Conservation (phyloP, 2,888 invertebrate genomes). For the Rotaria socialis region DNA sequence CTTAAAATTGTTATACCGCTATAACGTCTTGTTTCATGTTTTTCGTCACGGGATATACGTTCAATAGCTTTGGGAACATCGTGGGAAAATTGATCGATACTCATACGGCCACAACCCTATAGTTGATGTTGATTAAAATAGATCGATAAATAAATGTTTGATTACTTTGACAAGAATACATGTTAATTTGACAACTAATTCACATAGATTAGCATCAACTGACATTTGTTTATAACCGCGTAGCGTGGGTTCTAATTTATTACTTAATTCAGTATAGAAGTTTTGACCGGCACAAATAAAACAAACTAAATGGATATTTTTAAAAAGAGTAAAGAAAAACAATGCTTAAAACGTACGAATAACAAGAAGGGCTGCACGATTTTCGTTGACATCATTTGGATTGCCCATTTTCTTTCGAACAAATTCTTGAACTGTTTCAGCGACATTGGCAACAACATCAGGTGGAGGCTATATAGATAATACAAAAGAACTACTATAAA, state of each 20-base stretch:
- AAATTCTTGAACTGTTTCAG: neutral
- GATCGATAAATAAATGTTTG: neutral
- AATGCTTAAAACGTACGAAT: neutral
- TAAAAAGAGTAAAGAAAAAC: neutral
- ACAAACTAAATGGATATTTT: neutral
- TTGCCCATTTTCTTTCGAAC: constrained; percentile 4
- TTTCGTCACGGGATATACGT: neutral
- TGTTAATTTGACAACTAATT: constrained; percentile 2
- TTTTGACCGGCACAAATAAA: constrained; percentile 1
- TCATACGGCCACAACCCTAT: constrained; percentile 24
- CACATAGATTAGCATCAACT: neutral
- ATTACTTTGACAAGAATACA: constrained; percentile 15
- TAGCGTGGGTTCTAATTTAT: neutral
- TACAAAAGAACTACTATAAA: neutral
- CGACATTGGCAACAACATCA: neutral
- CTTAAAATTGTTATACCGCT: constrained; percentile 16
- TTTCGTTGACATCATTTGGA: constrained; percentile 28
- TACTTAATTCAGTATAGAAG: constrained; percentile 21
- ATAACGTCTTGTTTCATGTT: constrained; percentile 32
- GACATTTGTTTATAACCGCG: constrained; percentile 30
- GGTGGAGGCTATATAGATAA: neutral
- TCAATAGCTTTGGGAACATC: constrained; percentile 25
- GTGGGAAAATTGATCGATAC: neutral
- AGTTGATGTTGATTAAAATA: neutral
- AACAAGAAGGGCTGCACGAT: constrained; percentile 13